Conservation (phyloP, 2,797 vertebrate genomes). For the Columba guinea region DNA sequence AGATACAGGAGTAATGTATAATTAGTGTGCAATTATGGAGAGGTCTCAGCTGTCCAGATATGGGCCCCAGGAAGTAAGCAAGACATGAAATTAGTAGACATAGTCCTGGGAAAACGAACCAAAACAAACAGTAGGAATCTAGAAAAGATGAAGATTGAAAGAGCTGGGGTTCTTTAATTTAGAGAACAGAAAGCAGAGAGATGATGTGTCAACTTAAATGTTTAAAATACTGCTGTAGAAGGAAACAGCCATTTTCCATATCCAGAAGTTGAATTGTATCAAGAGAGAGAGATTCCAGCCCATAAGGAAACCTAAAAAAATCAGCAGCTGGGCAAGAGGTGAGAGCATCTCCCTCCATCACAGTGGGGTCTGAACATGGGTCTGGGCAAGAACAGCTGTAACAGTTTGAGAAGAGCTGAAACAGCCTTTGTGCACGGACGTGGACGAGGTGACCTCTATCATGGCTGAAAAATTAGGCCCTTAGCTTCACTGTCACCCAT, state of each 20-base stretch:
- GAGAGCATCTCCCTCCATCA: too few species aligned
- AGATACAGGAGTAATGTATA: too few species aligned
- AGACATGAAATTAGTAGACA: background rate
- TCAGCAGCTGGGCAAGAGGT: too few species aligned
- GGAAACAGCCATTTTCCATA: background rate
- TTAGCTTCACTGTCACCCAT: background rate
- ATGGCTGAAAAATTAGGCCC: background rate
- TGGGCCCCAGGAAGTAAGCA: background rate
- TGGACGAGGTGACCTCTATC: background rate
- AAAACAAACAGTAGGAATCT: too few species aligned
- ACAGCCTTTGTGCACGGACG: background rate
- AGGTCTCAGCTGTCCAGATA: background rate
- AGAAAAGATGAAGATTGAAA: background rate
- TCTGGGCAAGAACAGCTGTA: background rate
- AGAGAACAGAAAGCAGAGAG: background rate
- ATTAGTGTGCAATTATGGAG: background rate
- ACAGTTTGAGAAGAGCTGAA: background rate
- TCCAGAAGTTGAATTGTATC: background rate
- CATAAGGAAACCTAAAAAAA: background rate
- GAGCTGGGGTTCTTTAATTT: background rate
- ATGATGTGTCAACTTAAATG: background rate
- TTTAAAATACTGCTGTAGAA: background rate
- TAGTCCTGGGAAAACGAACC: background rate
- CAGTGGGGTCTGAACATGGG: fast-evolving
- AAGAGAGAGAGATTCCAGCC: background rate